Conservation (phyloP, 2,888 invertebrate genomes). For the Tetrapedia diversipes region DNA sequence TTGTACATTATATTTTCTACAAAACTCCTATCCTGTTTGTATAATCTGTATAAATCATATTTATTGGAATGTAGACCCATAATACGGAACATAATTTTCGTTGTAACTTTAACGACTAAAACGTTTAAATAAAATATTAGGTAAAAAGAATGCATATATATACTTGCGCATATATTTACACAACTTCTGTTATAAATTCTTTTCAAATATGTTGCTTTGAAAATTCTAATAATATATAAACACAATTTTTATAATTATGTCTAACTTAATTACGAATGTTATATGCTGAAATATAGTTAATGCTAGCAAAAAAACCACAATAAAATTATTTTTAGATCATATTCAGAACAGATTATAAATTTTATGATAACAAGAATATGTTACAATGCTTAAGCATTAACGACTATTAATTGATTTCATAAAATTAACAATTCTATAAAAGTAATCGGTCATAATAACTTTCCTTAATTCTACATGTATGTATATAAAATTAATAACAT, state of each 20-base stretch:
- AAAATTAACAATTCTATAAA: constrained; percentile 46
- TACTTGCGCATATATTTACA: constrained; percentile 5
- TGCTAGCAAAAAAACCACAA: constrained; percentile 17
- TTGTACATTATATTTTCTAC: constrained; percentile 64
- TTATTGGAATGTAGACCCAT: constrained; percentile 42
- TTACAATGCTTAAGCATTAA: constrained; percentile 42
- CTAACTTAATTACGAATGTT: constrained; percentile 21
- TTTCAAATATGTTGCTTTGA: constrained; percentile 35
- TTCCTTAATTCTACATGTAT: no score
- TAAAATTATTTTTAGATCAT: constrained; percentile 36
- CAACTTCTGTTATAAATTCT: constrained; percentile 2
- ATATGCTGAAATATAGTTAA: constrained; percentile 28
- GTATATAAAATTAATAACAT: no score
- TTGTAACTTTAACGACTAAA: constrained; percentile 28
- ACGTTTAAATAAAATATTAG: constrained; percentile 30
- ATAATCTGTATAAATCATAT: constrained; percentile 38
- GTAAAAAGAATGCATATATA: neutral
- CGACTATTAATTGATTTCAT: constrained; percentile 40
- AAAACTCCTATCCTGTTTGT: constrained; percentile 52
- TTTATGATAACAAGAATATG: constrained; percentile 29
- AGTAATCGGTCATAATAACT: constrained; percentile 23
- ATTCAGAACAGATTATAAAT: constrained; percentile 37
- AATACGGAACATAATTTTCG: constrained; percentile 38
- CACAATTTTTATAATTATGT: constrained; percentile 8
- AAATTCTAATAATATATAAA: constrained; percentile 28